A percentile compares a stretch with the other conserved stretches of the same genome.
These are phyloP conservation scores for Mormyrus iriodes DNA, from an alignment of 2,113 vertebrate genomes.

Conservation along the genomic window DNA sequence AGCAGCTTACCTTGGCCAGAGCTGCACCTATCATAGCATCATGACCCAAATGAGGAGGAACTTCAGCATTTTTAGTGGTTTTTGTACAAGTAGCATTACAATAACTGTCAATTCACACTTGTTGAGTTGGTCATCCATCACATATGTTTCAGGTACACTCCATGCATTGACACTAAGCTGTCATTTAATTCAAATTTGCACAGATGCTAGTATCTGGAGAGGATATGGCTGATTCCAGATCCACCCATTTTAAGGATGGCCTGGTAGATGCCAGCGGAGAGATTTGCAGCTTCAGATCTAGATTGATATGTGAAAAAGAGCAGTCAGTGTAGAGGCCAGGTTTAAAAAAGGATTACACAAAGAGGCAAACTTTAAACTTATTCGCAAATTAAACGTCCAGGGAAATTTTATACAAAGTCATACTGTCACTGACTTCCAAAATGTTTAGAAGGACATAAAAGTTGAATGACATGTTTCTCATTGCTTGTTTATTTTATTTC, in stretches of 20 bases:
- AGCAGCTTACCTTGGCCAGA: neutral
- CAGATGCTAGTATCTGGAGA: neutral
- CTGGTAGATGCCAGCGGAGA: neutral
- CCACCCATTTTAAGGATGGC: neutral
- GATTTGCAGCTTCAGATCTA: neutral
- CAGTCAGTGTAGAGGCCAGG: neutral
- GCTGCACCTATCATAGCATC: neutral
- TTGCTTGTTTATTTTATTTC: neutral
- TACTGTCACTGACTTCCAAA: neutral
- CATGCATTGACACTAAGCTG: neutral
- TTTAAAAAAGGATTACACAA: neutral
- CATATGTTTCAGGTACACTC: neutral
- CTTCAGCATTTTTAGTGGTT: neutral
- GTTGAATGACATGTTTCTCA: neutral
- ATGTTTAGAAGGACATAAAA: neutral
- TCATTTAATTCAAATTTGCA: neutral
- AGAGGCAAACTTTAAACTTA: neutral
- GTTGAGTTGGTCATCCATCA: neutral
- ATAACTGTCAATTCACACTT: neutral
- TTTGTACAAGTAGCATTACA: neutral
- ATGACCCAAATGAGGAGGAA: neutral
- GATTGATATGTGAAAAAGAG: neutral
- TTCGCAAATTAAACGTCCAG: neutral
- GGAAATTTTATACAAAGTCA: neutral
- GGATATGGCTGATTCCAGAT: neutral